Percentiles rank a stretch among this genome's conserved stretches.
Evolutionary conservation across 2,888 invertebrate genomes (phyloP).

Genomic region (Pyrochroa serraticornis): DNA sequence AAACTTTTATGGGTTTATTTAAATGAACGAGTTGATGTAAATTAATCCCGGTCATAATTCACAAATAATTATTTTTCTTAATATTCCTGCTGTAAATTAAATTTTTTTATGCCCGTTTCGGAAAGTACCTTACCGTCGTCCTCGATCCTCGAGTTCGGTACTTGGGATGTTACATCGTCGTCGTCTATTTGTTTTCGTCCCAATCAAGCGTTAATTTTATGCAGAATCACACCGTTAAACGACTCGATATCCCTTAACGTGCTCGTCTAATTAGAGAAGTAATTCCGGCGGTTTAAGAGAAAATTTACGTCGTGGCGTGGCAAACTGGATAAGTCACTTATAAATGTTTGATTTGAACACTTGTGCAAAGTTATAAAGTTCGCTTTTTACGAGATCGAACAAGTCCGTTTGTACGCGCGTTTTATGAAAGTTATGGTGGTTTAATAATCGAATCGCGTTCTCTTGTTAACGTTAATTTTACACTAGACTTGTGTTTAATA

Average conservation of each 20-base stretch:
- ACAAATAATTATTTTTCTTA: conserved; percentile 24
- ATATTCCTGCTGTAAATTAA: background rate
- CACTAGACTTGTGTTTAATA: conserved; percentile 46
- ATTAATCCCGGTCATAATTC: conserved; percentile 25
- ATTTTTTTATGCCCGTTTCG: background rate
- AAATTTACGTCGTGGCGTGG: conserved; percentile 36
- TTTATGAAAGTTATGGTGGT: conserved; percentile 47
- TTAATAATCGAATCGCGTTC: conserved; percentile 48
- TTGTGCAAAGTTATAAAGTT: conserved; percentile 48
- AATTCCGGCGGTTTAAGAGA: conserved; percentile 24
- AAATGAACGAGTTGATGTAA: conserved; percentile 28
- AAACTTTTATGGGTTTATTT: conserved; percentile 32
- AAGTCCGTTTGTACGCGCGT: conserved; percentile 43
- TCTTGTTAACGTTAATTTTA: conserved; percentile 47
- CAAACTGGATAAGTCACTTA: conserved; percentile 39
- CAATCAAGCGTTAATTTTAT: background rate
- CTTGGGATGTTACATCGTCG: too few species aligned
- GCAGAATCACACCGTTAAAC: too few species aligned
- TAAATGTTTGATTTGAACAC: conserved; percentile 46
- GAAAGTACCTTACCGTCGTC: background rate
- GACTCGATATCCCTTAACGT: background rate
- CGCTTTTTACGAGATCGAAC: conserved; percentile 45
- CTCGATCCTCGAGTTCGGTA: background rate
- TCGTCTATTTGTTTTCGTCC: too few species aligned
- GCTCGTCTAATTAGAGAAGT: conserved; percentile 9